Base-by-base conservation (phyloP, 2,113 vertebrate species). In the Cathartes aura region DNA sequence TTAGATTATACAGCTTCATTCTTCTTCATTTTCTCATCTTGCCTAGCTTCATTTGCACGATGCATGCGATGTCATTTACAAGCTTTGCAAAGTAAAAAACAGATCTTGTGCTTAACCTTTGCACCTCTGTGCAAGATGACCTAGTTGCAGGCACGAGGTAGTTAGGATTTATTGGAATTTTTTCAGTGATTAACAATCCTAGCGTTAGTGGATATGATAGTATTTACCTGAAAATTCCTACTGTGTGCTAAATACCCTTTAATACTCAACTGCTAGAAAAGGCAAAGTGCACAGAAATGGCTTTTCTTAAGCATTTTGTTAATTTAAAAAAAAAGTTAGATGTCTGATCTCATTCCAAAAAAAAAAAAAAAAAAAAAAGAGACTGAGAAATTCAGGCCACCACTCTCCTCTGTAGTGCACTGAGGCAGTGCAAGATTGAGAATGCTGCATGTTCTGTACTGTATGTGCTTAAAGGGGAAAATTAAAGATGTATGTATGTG, bases 31-130 rank as follows among this genome's bases (percentile, higher is more conserved):
- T 98, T 98, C 97, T 97, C 95, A 26, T 97, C 96, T 95, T 81
- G 97, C 97, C 86, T 96, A 91, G 98, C 98, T 98, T 98, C 98
- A 98, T 98, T 98, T 98, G 95, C 98, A 97, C 95, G 72, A 97
- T 98, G n/a, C 93, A 96, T 97, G 95, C 91, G 60, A 96, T 98
- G 98, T 98, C 98, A 97, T 97, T 98, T 97, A 94, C 96, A 96
- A 97, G 98, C 94, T 97, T 97, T 95, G 87, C 95, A 66, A 97
- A 98, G 97, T 98, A 38, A 90, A 97, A 97, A 95, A 6, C 87
- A 88, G 95, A 84, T 89, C 97, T 98, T 90, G 29, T 72, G 40
- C 94, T 96, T 96, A 97, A 93, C 96, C 97, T 73, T 86, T 92
- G 85, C 74, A 56, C 97, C 84, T 97, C 96, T 94, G 82, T 95